Percentiles rank a stretch among this genome's conserved stretches.
Conservation (phyloP, 2,797 vertebrate species). For the Syndactyla subalaris region DNA sequence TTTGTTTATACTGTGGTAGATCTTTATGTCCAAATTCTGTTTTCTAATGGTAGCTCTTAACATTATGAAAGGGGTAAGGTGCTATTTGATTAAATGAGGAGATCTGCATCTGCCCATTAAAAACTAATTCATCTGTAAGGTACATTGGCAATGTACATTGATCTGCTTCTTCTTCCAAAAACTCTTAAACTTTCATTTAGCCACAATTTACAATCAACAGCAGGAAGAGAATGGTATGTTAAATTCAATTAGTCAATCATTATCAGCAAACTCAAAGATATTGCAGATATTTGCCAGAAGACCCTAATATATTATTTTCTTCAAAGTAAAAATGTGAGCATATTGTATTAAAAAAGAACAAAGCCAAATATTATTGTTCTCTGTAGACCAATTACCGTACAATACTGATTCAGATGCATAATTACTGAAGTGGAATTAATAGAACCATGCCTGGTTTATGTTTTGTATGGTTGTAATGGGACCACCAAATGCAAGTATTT, state of each 20-base stretch:
- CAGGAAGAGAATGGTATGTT: background rate
- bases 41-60: background rate
- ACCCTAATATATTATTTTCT: background rate
- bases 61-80: background rate
- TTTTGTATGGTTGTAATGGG: conserved; percentile 40
- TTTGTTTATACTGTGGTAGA: background rate
- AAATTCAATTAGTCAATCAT: conserved; percentile 27
- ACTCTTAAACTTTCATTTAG: background rate
- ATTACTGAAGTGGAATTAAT: conserved; percentile 31
- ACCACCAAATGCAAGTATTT: conserved; percentile 19
- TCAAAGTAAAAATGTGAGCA: background rate
- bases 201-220: conserved; percentile 6
- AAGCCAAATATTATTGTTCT: background rate
- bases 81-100: background rate
- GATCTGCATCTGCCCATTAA: background rate
- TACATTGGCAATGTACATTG: background rate
- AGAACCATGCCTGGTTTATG: conserved; percentile 27
- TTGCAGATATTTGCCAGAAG: background rate
- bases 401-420: background rate
- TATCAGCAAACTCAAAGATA: background rate
- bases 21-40: background rate
- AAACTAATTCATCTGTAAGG: conserved; percentile 14
- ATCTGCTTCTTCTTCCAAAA: background rate
- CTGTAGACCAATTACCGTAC: background rate
- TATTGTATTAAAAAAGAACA: background rate